These are phyloP conservation scores for Cyprinus carpio DNA, from an alignment of 2,113 vertebrate species.

Conservation along the genomic window DNA sequence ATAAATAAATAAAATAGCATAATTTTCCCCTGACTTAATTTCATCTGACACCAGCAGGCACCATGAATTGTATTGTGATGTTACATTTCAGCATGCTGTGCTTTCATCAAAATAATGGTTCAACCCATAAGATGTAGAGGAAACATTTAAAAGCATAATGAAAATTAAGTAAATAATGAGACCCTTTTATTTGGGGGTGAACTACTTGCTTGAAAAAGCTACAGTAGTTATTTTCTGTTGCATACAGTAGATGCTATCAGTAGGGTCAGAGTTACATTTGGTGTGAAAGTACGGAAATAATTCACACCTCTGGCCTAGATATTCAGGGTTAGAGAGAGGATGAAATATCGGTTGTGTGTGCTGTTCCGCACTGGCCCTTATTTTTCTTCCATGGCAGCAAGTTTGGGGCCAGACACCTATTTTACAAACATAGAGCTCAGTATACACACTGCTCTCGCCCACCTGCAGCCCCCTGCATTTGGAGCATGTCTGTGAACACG, in stretches of 20 bases:
- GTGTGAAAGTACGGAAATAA: neutral
- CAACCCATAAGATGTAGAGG: neutral
- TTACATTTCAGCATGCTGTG: neutral
- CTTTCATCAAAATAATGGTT: neutral
- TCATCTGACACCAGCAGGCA: neutral
- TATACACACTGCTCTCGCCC: neutral
- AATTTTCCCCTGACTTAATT: neutral
- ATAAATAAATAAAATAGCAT: neutral
- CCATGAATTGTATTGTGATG: neutral
- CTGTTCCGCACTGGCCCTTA: neutral
- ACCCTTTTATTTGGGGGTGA: neutral
- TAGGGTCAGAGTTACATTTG: neutral
- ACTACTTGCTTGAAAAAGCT: neutral
- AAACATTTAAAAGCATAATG: too few species aligned
- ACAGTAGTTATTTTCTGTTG: neutral
- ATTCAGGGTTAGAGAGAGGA: constrained; percentile 27
- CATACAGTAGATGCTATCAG: neutral
- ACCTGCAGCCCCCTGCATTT: constrained; percentile 29
- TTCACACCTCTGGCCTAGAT: constrained; percentile 4
- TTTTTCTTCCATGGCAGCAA: constrained; percentile 25
- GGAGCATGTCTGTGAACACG: constrained; percentile 29
- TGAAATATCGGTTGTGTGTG: constrained; percentile 30
- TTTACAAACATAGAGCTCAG: neutral
- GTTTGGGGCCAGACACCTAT: constrained; percentile 18
- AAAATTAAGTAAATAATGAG: neutral